Evolutionary conservation across 2,797 vertebrate genomes (phyloP).

Genomic region (Helicolenus hilgendorfi): DNA sequence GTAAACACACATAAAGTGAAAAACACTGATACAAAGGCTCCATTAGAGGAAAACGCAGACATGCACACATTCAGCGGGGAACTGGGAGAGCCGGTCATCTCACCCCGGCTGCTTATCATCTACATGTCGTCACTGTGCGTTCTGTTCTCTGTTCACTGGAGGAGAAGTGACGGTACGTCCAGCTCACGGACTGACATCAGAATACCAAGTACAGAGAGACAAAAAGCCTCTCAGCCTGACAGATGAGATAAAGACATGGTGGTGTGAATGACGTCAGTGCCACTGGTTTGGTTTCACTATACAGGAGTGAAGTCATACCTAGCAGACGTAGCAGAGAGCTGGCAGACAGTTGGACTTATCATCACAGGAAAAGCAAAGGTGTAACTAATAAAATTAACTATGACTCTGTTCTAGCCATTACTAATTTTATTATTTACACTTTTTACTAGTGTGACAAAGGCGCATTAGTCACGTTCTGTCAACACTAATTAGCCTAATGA

Average conservation of each 20-base stretch:
- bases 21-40: slow-evolving; percentile 11
- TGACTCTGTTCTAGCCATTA: not conserved
- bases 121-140: slow-evolving; percentile 57
- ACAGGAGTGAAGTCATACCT: not conserved
- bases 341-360: not conserved
- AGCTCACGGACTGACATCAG: slow-evolving; percentile 63
- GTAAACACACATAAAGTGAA: not conserved
- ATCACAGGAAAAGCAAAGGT: not conserved
- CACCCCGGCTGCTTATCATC: slow-evolving; percentile 18
- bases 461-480: not conserved
- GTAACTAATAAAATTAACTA: not conserved
- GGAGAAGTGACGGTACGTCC: slow-evolving; percentile 28
- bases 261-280: slow-evolving; percentile 21
- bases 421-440: not conserved
- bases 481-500: not conserved
- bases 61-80: not conserved
- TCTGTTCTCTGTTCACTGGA: slow-evolving; percentile 52
- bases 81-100: slow-evolving; percentile 11
- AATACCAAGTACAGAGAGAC: slow-evolving; percentile 56
- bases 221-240: slow-evolving; percentile 53
- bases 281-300: not conserved
- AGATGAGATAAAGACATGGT: slow-evolving; percentile 49
- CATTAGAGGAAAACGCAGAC: not conserved
- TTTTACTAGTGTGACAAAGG: not conserved
- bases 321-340: not conserved